Evolutionary conservation across 2,113 vertebrate genomes (phyloP).

Genomic region (Collichthys lucidus): DNA sequence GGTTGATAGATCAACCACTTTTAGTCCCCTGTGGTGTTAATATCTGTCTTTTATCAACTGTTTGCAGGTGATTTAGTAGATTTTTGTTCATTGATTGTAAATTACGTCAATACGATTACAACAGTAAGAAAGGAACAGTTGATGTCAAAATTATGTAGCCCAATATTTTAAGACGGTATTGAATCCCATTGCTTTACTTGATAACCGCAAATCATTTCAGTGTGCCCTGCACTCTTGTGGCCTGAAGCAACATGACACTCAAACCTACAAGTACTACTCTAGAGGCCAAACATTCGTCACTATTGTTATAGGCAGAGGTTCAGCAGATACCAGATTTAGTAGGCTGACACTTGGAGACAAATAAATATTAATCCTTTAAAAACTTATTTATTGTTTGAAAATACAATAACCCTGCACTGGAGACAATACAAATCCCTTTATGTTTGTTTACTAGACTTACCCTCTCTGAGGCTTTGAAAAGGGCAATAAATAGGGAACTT

Average conservation of each 20-base stretch:
- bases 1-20: too few relatives aligned
- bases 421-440: not conserved
- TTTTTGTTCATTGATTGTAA: not conserved
- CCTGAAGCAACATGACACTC: not conserved
- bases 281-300: not conserved
- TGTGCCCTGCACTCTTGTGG: not conserved
- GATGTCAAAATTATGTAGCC: too few relatives aligned
- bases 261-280: not conserved
- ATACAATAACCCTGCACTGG: not conserved
- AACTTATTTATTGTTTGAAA: not conserved
- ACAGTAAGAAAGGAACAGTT: not conserved
- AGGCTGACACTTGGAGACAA: not conserved
- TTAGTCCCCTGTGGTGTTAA: not conserved
- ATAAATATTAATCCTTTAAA: not conserved
- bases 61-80: not conserved
- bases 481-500: constrained; percentile 12
- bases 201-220: not conserved
- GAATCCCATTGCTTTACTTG: not conserved
- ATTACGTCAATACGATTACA: not conserved
- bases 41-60: not conserved
- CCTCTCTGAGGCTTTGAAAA: not conserved
- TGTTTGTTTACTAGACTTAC: not conserved
- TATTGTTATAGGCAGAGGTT: not conserved
- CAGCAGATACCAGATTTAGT: not conserved
- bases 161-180: not conserved